Evolutionary conservation across 2,888 invertebrate genomes (phyloP).

Genomic region (Globia sparganii): DNA sequence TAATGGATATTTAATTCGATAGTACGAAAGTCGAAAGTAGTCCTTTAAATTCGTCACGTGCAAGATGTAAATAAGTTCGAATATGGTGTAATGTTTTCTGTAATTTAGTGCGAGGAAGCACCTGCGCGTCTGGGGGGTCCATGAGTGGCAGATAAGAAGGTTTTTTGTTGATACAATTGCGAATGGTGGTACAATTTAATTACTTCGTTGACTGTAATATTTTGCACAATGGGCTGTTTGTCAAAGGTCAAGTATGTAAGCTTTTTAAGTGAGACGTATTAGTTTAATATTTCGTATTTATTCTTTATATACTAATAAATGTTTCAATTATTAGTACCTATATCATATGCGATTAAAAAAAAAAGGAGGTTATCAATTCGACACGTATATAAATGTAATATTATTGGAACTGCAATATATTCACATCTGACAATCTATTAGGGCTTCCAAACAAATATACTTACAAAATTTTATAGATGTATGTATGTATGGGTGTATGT

Average conservation of each 20-base stretch:
- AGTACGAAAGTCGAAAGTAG: slow-evolving; percentile 52
- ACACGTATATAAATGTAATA: too few species aligned
- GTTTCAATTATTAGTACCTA: background rate
- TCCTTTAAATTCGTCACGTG: slow-evolving; percentile 38
- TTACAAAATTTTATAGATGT: too few species aligned
- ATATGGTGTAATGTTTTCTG: slow-evolving; percentile 61
- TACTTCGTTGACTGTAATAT: slow-evolving; percentile 22
- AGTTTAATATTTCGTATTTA: background rate
- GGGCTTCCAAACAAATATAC: too few species aligned
- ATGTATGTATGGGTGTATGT: too few species aligned
- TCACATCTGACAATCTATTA: too few species aligned
- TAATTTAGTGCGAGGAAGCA: slow-evolving; percentile 65
- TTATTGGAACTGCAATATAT: too few species aligned
- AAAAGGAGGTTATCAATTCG: too few species aligned
- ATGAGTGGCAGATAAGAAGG: slow-evolving; percentile 52
- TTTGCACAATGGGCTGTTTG: slow-evolving; percentile 1
- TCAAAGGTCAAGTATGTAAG: slow-evolving; percentile 7
- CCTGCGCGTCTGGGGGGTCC: slow-evolving; percentile 74
- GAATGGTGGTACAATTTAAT: slow-evolving; percentile 43
- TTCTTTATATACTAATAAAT: background rate
- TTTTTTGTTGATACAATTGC: slow-evolving; percentile 73
- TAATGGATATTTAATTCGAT: slow-evolving; percentile 61
- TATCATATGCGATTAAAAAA: too few species aligned
- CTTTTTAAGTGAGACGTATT: background rate
- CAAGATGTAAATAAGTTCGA: slow-evolving; percentile 54